phyloP scores from a whole-genome alignment of 2,888 invertebrate genomes.

The Mesoligia furuncula region DNA sequence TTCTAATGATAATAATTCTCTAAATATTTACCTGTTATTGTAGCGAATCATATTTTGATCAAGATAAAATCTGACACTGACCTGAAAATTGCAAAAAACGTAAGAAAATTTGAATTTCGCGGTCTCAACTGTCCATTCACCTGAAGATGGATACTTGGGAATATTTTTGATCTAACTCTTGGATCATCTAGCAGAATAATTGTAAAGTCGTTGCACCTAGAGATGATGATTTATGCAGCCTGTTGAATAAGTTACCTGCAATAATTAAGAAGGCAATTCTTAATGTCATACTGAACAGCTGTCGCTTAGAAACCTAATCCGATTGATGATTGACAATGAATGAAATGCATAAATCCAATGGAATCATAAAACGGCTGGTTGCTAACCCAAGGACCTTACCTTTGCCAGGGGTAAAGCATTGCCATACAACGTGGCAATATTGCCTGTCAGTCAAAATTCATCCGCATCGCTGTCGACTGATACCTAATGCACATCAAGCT shows the following conservation, averaged over 20 bases:
- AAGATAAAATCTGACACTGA: too few relatives aligned
- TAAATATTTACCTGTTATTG: too few relatives aligned
- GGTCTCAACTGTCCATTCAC: too few relatives aligned
- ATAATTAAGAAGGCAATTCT: too few relatives aligned
- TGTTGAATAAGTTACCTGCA: not conserved
- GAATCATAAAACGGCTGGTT: not conserved
- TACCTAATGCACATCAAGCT: too few relatives aligned
- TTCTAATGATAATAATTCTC: too few relatives aligned
- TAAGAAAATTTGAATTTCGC: too few relatives aligned
- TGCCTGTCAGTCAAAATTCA: not conserved
- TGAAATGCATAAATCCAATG: not conserved
- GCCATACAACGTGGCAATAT: too few relatives aligned
- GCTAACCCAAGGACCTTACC: not conserved
- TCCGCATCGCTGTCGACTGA: too few relatives aligned
- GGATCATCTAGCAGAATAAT: not conserved
- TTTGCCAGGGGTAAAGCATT: too few relatives aligned
- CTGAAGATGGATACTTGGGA: not conserved
- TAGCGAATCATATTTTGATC: too few relatives aligned
- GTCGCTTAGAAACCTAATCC: not conserved
- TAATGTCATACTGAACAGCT: not conserved
- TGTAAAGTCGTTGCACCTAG: not conserved
- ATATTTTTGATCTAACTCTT: not conserved
- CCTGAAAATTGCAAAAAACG: too few relatives aligned
- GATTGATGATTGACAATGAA: not conserved
- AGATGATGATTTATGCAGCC: not conserved